These are phyloP conservation scores for Latrodectus geometricus DNA, from an alignment of 1,140 invertebrate species.

Conservation along the genomic window DNA sequence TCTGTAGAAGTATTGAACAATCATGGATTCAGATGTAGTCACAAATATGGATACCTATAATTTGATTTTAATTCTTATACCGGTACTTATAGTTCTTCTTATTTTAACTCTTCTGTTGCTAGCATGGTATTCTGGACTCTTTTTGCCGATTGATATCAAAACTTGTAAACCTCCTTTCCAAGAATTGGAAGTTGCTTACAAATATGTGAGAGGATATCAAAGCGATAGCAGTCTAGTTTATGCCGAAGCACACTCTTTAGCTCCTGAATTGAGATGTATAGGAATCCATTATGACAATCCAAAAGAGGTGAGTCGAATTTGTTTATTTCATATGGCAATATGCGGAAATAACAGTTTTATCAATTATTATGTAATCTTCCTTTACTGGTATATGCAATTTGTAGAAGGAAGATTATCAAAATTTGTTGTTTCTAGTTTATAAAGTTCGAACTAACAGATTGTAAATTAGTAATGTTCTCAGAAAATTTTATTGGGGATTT, in stretches of 20 bases:
- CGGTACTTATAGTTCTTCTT: constrained; percentile 63
- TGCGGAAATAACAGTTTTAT: background rate
- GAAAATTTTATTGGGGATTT: no score
- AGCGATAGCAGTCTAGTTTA: constrained; percentile 69
- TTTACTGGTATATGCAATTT: background rate
- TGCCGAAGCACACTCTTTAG: constrained; percentile 67
- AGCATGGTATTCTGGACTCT: constrained; percentile 68
- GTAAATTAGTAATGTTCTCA: no score
- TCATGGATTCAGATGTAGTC: constrained; percentile 25
- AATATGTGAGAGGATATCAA: constrained; percentile 70
- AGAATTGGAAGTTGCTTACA: constrained; percentile 68
- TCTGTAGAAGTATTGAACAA: background rate
- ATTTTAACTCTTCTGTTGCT: constrained; percentile 66
- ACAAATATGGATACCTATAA: constrained; percentile 18
- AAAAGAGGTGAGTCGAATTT: constrained; percentile 66
- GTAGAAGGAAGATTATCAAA: background rate
- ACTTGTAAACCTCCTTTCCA: constrained; percentile 68
- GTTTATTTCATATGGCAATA: background rate
- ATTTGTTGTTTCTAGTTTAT: background rate
- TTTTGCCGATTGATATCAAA: constrained; percentile 66
- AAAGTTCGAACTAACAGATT: no score
- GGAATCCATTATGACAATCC: constrained; percentile 72
- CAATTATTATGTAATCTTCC: background rate
- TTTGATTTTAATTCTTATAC: constrained; percentile 27
- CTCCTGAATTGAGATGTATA: constrained; percentile 67